phyloP scores from a whole-genome alignment of 2,113 vertebrate species.

The Brachionichthys hirsutus region DNA sequence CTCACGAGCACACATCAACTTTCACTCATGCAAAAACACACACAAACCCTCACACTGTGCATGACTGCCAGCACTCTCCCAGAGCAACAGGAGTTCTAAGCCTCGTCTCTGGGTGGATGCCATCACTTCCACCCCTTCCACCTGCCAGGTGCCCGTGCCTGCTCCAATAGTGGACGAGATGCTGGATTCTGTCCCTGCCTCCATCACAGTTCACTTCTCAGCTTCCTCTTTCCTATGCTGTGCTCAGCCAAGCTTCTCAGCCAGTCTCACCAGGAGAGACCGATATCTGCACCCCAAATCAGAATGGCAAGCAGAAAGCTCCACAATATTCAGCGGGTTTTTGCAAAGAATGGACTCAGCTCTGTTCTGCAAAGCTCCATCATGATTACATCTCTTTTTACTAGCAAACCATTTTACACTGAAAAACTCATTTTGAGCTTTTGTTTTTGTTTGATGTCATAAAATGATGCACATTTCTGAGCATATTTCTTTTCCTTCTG shows the following conservation, averaged over 20 bases:
- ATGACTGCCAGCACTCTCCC: constrained; percentile 40
- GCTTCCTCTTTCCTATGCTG: constrained; percentile 48
- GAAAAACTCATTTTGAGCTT: no score
- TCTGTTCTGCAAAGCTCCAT: no score
- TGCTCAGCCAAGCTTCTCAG: constrained; percentile 70
- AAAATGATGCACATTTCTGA: no score
- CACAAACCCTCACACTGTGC: constrained; percentile 36
- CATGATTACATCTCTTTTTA: no score
- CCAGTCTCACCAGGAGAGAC: constrained; percentile 65
- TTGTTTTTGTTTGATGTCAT: no score
- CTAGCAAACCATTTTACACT: no score
- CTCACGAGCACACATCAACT: background rate
- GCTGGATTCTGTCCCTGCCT: constrained; percentile 56
- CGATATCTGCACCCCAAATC: constrained; percentile 41
- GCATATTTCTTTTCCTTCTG: no score
- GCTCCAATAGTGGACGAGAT: constrained; percentile 57
- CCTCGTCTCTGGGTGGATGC: constrained; percentile 55
- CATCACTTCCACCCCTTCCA: constrained; percentile 61
- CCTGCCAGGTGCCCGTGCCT: constrained; percentile 72
- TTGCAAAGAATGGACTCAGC: background rate
- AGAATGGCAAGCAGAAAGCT: constrained; percentile 24
- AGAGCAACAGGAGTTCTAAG: constrained; percentile 43
- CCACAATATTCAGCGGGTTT: constrained; percentile 9
- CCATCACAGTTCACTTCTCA: constrained; percentile 70
- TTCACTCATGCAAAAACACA: constrained; percentile 1